A percentile compares a stretch with the other conserved stretches of the same genome.
Conservation (phyloP, 1,140 invertebrate genomes). For the Papilio aristodemus region DNA sequence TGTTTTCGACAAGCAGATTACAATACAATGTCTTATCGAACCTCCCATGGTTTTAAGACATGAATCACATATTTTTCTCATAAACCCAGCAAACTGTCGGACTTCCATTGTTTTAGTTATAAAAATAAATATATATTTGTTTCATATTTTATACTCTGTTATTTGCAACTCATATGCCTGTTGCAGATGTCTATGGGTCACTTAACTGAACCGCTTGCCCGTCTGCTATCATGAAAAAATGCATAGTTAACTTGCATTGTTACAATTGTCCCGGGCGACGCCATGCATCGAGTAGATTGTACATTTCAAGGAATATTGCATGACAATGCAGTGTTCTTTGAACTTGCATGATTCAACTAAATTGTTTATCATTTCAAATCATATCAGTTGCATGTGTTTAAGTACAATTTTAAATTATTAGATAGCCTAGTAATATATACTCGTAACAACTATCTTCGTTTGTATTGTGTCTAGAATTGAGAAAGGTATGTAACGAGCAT, state of each 20-base stretch:
- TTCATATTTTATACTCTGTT: neutral
- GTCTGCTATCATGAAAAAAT: no score
- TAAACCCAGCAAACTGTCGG: neutral
- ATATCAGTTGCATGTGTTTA: no score
- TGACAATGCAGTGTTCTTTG: slow-evolving; percentile 17
- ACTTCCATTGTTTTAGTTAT: neutral
- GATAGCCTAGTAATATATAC: no score
- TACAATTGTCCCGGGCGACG: no score
- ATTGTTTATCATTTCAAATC: neutral
- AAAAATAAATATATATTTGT: neutral
- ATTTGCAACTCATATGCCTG: no score
- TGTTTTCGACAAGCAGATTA: slow-evolving; percentile 51
- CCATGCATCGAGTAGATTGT: neutral
- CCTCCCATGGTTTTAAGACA: neutral
- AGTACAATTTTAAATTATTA: no score
- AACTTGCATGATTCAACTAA: slow-evolving; percentile 9
- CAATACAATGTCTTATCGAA: slow-evolving; percentile 42
- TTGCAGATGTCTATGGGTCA: no score
- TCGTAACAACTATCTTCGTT: no score
- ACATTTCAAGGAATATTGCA: slow-evolving; percentile 13
- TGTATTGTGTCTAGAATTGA: no score
- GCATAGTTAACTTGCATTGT: no score
- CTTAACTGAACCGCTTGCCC: no score
- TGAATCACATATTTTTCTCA: slow-evolving; percentile 20
- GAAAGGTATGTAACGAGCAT: no score